Evolutionary conservation across 2,888 invertebrate genomes (phyloP), one percentile per base, ranked within the genome.

Genomic region (Mellilla xanthometata): DNA sequence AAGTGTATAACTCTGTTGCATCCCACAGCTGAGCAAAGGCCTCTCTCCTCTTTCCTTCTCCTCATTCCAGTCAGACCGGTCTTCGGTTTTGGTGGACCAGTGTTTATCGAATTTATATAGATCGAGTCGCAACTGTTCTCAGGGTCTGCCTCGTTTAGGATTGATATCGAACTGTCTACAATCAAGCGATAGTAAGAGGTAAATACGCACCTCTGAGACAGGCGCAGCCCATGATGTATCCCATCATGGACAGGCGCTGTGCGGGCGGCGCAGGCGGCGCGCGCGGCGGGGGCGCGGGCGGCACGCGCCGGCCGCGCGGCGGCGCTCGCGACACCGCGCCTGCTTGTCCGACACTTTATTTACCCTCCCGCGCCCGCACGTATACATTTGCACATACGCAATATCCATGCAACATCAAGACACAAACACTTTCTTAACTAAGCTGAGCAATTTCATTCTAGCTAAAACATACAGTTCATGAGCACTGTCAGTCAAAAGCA

Each of bases 181-280:
- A 15, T 15, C 5, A 15, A 3, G 15, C 15, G 5, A 15, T 3
- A 3, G 15, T 15, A 15, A n/a, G 3, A 15, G 2, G 2, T 15
- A 15, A 7, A 23, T 28, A 43, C 49, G 13, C 65, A 95, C 96
- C 96, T 95, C 95, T 95, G 90, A 96, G 93, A 92, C 96, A 96
- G 90, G 96, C 95, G 92, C 96, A 96, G 88, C 96, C 96, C 96
- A 96, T 96, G 92, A 96, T 95, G 93, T 95, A 96, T 91, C 96
- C 96, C 96, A 96, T 96, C 95, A 96, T 95, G 91, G 93, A 91
- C 63, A 81, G 68, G 50, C 85, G 76, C 64, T 71, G 76, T 60
- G 81, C 69, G 54, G 80, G 74, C 66, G 76, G 75, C 65, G 81
- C 67, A 55, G 64, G 68, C 51, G 78, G 67, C 48, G 73, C 71